Conservation (phyloP, 1,140 invertebrate genomes). For the Brachionus calyciflorus region DNA sequence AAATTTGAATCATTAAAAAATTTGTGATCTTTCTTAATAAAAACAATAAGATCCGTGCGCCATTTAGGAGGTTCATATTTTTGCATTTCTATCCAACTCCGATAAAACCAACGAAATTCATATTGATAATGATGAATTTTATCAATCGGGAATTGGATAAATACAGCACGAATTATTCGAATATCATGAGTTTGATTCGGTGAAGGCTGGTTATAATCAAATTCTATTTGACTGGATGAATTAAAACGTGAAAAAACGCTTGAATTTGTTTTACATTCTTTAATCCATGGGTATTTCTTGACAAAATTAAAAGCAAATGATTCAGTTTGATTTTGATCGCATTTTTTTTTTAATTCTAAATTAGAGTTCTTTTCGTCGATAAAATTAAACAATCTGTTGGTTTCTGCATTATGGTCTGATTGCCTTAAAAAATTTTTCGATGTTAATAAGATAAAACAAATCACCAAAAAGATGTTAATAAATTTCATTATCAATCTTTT, state of each 20-base stretch:
- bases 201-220: constrained; percentile 7
- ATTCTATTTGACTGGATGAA: neutral
- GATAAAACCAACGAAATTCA: constrained; percentile 39
- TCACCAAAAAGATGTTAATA: too few relatives aligned
- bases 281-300: neutral
- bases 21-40: neutral
- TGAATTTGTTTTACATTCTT: neutral
- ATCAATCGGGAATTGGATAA: constrained; percentile 39
- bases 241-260: neutral
- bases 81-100: constrained; percentile 46
- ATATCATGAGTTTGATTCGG: neutral
- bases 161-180: neutral
- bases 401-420: too few relatives aligned
- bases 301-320: neutral
- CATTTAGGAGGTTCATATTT: constrained; percentile 21
- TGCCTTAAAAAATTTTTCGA: too few relatives aligned
- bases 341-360: neutral
- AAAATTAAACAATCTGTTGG: too few relatives aligned
- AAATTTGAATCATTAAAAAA: neutral
- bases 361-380: too few relatives aligned
- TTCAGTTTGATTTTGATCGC: neutral
- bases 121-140: neutral
- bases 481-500: too few relatives aligned
- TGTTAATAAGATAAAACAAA: too few relatives aligned
- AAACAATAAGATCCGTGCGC: constrained; percentile 42